These are phyloP conservation scores for Characodon lateralis DNA, from an alignment of 2,797 vertebrate genomes.

Conservation along the genomic window DNA sequence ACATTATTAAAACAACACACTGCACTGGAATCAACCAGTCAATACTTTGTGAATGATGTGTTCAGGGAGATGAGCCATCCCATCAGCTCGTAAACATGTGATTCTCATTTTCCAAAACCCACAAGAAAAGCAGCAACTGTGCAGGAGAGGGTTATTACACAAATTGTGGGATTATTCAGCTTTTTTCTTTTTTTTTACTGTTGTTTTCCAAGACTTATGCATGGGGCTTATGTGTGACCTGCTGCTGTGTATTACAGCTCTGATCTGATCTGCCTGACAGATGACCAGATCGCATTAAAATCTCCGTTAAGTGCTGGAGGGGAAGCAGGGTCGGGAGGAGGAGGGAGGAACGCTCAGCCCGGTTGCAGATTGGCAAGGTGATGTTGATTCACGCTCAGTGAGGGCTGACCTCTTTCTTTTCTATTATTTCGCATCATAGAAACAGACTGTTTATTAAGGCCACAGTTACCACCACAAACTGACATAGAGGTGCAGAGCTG, in stretches of 20 bases:
- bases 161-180: constrained; percentile 71
- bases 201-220: constrained; percentile 56
- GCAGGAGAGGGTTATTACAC: constrained; percentile 56
- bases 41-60: constrained; percentile 48
- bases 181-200: constrained; percentile 43
- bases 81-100: constrained; percentile 23
- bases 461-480: background rate
- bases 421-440: background rate
- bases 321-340: constrained; percentile 47
- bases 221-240: constrained; percentile 41
- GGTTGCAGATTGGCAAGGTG: constrained; percentile 30
- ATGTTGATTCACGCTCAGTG: constrained; percentile 11
- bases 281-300: constrained; percentile 70
- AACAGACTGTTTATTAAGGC: constrained; percentile 5
- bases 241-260: constrained; percentile 69
- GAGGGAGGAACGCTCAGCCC: constrained; percentile 20
- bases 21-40: constrained; percentile 9
- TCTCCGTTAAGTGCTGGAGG: constrained; percentile 78
- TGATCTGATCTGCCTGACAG: constrained; percentile 67
- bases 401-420: constrained; percentile 56
- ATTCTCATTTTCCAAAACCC: constrained; percentile 36
- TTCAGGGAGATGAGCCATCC: constrained; percentile 24
- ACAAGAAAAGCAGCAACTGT: constrained; percentile 14
- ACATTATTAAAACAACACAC: constrained; percentile 5
- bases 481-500: background rate